Evolutionary conservation across 2,888 invertebrate genomes (phyloP).

Genomic region (Lathronympha strigana): DNA sequence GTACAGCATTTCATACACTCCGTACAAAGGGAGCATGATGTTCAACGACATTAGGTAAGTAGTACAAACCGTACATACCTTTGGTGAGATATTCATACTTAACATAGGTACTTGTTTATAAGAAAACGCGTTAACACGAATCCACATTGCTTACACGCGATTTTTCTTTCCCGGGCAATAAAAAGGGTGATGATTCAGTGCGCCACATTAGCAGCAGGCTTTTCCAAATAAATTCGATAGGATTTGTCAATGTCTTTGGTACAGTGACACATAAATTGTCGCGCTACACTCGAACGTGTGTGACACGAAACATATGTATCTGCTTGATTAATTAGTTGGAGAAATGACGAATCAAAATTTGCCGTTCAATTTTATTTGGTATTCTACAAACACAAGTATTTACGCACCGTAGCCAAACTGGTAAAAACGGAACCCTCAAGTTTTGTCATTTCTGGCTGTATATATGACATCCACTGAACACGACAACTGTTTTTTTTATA

Average conservation of each 20-base stretch:
- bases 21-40: no score
- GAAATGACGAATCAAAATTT: background rate
- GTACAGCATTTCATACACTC: no score
- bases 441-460: no score
- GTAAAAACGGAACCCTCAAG: no score
- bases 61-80: no score
- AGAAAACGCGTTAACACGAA: background rate
- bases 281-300: slow-evolving; percentile 1
- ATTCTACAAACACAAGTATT: background rate
- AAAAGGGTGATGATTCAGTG: slow-evolving; percentile 15
- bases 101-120: no score
- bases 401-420: no score
- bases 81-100: no score
- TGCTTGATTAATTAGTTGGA: background rate
- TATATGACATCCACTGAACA: no score
- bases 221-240: slow-evolving; percentile 32
- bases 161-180: slow-evolving; percentile 11
- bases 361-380: background rate
- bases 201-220: slow-evolving; percentile 23
- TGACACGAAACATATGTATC: background rate
- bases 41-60: no score
- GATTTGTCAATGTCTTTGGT: slow-evolving; percentile 30
- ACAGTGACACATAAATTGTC: slow-evolving; percentile 10
- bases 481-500: no score
- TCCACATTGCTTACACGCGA: background rate